These are phyloP conservation scores for Danionella cerebrum DNA, from an alignment of 2,113 vertebrate genomes.

Conservation along the genomic window DNA sequence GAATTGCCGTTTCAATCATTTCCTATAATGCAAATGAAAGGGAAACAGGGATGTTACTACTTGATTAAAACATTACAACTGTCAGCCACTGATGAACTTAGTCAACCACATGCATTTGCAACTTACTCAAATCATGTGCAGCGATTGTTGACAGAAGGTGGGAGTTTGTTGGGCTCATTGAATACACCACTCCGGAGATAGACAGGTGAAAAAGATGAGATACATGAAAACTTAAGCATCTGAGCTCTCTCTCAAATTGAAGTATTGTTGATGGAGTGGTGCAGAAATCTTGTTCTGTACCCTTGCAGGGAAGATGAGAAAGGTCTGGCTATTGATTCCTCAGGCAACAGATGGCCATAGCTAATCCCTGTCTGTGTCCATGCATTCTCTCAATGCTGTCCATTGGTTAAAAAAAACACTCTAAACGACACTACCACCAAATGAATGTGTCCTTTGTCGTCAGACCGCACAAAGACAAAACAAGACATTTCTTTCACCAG, in stretches of 20 bases:
- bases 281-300: conserved; percentile 19
- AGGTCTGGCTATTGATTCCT: conserved; percentile 20
- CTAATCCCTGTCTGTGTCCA: conserved; percentile 26
- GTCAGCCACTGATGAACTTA: too few relatives aligned
- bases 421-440: background rate
- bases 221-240: conserved; percentile 2
- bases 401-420: background rate
- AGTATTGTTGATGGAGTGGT: background rate
- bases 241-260: background rate
- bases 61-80: too few relatives aligned
- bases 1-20: too few relatives aligned
- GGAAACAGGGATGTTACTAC: too few relatives aligned
- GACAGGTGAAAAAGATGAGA: background rate
- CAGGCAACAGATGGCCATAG: conserved; percentile 24
- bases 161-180: background rate
- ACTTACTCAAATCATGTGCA: background rate
- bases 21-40: too few relatives aligned
- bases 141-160: background rate
- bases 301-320: conserved; percentile 13
- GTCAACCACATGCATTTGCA: too few relatives aligned
- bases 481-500: background rate
- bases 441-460: background rate
- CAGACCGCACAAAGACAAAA: background rate
- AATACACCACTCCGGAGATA: background rate
- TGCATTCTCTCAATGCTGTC: background rate